Percentiles rank a stretch among this genome's conserved stretches.
Evolutionary conservation across 2,888 invertebrate genomes (phyloP).

Genomic region (Iphiclides podalirius): DNA sequence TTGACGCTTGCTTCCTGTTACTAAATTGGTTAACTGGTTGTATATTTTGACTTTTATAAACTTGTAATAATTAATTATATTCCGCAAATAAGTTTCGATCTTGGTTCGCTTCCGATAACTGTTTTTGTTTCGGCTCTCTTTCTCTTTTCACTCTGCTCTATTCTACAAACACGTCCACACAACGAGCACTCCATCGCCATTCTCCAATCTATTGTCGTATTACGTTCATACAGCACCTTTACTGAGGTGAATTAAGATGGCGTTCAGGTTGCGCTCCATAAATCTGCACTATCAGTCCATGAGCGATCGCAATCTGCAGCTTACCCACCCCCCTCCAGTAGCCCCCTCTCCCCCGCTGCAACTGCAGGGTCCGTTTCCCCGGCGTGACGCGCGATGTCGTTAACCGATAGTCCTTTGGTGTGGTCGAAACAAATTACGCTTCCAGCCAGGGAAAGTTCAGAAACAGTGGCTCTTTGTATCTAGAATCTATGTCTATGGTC

Average conservation of each 20-base stretch:
- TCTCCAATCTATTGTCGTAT: neutral
- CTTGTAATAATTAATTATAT: too few relatives aligned
- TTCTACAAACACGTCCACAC: too few relatives aligned
- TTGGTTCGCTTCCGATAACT: too few relatives aligned
- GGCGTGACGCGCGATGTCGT: slow-evolving; percentile 21
- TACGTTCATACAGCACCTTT: slow-evolving; percentile 26
- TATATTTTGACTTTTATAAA: too few relatives aligned
- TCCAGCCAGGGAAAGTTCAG: neutral
- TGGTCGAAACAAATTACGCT: slow-evolving; percentile 17
- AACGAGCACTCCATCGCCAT: too few relatives aligned
- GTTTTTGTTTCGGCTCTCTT: too few relatives aligned
- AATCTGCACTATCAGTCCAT: slow-evolving; percentile 39
- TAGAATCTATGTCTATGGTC: too few relatives aligned
- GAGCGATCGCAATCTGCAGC: slow-evolving; percentile 42
- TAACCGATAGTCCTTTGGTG: slow-evolving; percentile 16
- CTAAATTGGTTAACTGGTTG: too few relatives aligned
- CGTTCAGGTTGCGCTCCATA: slow-evolving; percentile 37
- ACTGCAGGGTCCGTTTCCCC: slow-evolving; percentile 29
- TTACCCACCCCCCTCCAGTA: slow-evolving; percentile 27
- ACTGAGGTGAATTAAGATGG: slow-evolving; percentile 43
- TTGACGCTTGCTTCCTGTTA: too few relatives aligned
- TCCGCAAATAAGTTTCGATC: too few relatives aligned
- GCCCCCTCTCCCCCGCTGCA: slow-evolving; percentile 26
- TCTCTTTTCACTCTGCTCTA: too few relatives aligned
- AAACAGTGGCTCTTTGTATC: slow-evolving; percentile 6